Percentiles rank a stretch among this genome's conserved stretches.
These are phyloP conservation scores for Gastrophryne carolinensis DNA, from an alignment of 2,797 vertebrate species.

Conservation along the genomic window DNA sequence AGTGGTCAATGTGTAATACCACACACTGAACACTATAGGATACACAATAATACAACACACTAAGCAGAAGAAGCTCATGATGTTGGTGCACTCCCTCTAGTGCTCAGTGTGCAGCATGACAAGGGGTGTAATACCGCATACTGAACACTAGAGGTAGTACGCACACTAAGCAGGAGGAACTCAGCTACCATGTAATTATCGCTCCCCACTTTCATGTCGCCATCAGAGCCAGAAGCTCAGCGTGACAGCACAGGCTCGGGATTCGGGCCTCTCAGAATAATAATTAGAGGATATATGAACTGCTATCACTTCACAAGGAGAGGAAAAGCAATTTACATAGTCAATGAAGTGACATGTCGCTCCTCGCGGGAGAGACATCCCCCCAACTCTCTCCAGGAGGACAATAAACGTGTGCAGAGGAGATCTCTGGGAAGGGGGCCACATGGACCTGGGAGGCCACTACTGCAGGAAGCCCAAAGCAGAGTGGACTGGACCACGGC, in stretches of 20 bases:
- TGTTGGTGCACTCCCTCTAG: no score
- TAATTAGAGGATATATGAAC: constrained; percentile 33
- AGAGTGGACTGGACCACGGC: no score
- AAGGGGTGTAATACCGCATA: no score
- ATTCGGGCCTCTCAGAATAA: constrained; percentile 22
- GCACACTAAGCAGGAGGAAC: no score
- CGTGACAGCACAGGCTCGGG: neutral
- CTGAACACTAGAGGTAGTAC: no score
- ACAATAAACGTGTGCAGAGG: neutral
- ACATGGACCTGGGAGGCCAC: neutral
- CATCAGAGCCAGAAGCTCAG: constrained; percentile 4
- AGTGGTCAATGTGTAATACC: no score
- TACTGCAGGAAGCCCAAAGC: no score
- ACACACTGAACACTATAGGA: no score
- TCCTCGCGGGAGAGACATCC: neutral
- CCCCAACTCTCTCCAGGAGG: neutral
- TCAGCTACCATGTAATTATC: no score
- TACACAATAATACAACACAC: no score
- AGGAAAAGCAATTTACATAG: constrained; percentile 44
- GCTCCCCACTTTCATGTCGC: constrained; percentile 8
- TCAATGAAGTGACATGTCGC: constrained; percentile 37
- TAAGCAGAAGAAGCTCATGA: no score
- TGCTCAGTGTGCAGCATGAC: no score
- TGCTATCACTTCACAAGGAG: constrained; percentile 13
- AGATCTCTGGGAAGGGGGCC: neutral